These are phyloP conservation scores for Labeo catla DNA, from an alignment of 2,113 vertebrate species.

Conservation along the genomic window DNA sequence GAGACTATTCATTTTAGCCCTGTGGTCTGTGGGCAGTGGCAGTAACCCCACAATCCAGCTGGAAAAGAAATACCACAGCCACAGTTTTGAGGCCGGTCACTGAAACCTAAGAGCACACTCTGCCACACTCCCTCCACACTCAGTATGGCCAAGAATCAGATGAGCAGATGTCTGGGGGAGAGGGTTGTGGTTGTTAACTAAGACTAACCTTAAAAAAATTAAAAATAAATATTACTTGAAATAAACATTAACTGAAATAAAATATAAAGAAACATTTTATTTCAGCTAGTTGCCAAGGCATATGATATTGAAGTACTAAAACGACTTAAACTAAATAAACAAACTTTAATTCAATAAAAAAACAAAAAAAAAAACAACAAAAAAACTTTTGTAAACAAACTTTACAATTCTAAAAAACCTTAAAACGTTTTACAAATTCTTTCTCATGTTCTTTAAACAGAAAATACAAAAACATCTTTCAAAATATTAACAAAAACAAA, in stretches of 20 bases:
- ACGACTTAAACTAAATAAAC: no score
- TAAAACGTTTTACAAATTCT: no score
- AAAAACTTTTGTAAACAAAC: no score
- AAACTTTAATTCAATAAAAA: no score
- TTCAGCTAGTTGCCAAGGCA: no score
- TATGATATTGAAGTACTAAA: no score
- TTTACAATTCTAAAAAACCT: no score
- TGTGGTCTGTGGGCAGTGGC: not conserved
- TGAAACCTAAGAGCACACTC: not conserved
- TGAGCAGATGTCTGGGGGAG: not conserved
- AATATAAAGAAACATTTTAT: no score
- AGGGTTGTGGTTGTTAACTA: not conserved
- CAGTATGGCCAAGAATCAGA: not conserved
- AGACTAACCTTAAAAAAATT: not conserved
- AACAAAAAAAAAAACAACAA: no score
- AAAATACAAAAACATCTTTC: no score
- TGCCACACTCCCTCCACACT: not conserved
- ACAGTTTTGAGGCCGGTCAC: conserved; percentile 3
- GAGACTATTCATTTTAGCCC: conserved; percentile 21
- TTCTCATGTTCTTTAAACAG: no score
- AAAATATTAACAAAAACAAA: no score
- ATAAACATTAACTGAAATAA: not conserved
- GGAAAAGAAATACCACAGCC: not conserved
- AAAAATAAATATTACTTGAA: not conserved
- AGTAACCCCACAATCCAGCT: not conserved